Evolutionary conservation across 2,797 vertebrate genomes (phyloP).

Genomic region (Gorsachius magnificus): DNA sequence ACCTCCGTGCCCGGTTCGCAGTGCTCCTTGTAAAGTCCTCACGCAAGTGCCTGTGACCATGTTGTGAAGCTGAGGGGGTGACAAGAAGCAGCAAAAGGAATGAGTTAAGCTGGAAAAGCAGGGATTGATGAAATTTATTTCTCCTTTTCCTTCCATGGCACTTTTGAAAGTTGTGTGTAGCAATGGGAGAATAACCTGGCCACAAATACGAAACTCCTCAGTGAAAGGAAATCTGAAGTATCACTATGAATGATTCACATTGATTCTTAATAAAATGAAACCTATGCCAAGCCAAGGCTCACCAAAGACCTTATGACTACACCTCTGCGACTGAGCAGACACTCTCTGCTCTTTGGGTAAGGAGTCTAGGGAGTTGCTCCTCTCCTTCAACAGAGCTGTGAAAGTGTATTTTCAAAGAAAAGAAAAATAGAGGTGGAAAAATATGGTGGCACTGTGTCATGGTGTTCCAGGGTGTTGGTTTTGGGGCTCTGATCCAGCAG

Average conservation of each 20-base stretch:
- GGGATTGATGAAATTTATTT: not conserved
- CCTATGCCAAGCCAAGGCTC: not conserved
- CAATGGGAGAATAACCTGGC: not conserved
- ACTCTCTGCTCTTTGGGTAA: not conserved
- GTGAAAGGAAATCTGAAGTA: not conserved
- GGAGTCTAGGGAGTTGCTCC: not conserved
- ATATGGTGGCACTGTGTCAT: not conserved
- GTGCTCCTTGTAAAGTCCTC: not conserved
- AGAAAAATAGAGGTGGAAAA: not conserved
- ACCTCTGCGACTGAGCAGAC: not conserved
- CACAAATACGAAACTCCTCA: not conserved
- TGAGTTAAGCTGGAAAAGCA: not conserved
- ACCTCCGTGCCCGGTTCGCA: not conserved
- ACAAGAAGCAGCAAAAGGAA: not conserved
- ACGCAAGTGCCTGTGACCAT: too few relatives aligned
- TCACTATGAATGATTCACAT: not conserved
- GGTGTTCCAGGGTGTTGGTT: not conserved
- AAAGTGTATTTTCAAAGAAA: not conserved
- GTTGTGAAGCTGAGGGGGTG: not conserved
- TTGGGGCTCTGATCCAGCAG: not conserved
- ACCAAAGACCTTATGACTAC: not conserved
- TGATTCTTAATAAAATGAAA: not conserved
- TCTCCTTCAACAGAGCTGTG: not conserved
- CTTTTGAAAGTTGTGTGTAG: not conserved
- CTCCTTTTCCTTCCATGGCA: not conserved